These are phyloP conservation scores for Shinisaurus crocodilurus DNA, from an alignment of 2,113 vertebrate species.

Conservation along the genomic window DNA sequence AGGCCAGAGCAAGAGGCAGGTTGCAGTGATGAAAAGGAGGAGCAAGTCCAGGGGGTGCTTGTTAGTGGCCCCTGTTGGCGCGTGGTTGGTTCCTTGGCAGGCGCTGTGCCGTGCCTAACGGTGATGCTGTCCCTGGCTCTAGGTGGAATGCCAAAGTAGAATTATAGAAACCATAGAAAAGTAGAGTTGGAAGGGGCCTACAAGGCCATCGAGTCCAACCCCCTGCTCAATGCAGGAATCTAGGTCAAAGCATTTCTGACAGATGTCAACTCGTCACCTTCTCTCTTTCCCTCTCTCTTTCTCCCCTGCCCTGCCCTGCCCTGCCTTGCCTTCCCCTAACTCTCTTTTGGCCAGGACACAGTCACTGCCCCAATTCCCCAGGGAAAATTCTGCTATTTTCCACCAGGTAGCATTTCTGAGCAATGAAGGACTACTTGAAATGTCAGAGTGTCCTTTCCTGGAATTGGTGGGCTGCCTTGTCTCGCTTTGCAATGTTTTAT, in stretches of 20 bases:
- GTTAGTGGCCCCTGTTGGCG: no score
- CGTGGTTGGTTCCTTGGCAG: no score
- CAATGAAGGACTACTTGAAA: neutral
- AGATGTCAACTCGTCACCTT: neutral
- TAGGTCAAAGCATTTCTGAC: no score
- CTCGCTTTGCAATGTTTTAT: neutral
- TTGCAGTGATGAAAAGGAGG: no score
- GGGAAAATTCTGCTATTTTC: neutral
- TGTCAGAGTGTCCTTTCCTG: slow-evolving; percentile 4
- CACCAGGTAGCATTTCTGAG: neutral
- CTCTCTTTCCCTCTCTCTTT: neutral
- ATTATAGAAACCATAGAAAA: no score
- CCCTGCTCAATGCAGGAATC: no score
- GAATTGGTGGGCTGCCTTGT: neutral
- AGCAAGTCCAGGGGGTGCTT: no score
- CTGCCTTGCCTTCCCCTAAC: no score
- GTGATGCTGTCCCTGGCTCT: neutral
- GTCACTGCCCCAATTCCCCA: neutral
- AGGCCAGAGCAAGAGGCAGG: no score
- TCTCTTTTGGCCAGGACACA: neutral
- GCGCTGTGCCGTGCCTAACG: no score
- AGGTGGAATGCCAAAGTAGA: neutral
- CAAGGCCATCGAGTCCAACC: no score
- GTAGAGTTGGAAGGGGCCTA: no score
- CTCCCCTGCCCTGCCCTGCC: neutral